phyloP scores from a whole-genome alignment of 37 sponge, comb jelly and placozoan species.

The Halisarca cf. caerulea region DNA sequence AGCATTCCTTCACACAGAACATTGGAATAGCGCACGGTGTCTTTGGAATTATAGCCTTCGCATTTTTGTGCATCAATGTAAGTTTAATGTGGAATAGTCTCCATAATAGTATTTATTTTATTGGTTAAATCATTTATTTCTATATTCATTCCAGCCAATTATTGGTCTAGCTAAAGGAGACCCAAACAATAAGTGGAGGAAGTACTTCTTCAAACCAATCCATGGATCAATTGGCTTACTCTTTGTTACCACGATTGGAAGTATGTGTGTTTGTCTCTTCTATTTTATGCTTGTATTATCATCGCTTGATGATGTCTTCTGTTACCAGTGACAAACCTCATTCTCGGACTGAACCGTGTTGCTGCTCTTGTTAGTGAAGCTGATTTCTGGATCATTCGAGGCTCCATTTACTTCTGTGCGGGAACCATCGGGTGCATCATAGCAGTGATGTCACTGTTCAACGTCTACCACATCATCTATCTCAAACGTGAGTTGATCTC shows the following conservation, averaged over 20 bases:
- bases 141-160: background rate
- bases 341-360: constrained; percentile 20
- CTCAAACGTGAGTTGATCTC: constrained; percentile 9
- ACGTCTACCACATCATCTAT: constrained; percentile 23
- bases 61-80: constrained; percentile 55
- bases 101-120: constrained; percentile 10
- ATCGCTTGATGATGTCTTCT: background rate
- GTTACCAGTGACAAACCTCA: background rate
- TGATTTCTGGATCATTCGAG: background rate
- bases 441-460: background rate
- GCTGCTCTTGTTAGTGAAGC: background rate
- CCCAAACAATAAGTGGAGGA: constrained; percentile 42
- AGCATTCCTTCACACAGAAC: too few species aligned
- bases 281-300: background rate
- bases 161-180: constrained; percentile 38
- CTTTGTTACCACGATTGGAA: constrained; percentile 7
- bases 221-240: constrained; percentile 61
- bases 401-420: constrained; percentile 3
- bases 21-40: constrained; percentile 48
- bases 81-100: constrained; percentile 2
- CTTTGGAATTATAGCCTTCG: constrained; percentile 46
- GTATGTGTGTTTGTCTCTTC: background rate
- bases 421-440: constrained; percentile 12
- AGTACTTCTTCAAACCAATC: constrained; percentile 46
- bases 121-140: background rate